Percentiles rank a stretch among this genome's conserved stretches.
These are phyloP conservation scores for Philaenus spumarius DNA, from an alignment of 1,140 invertebrate genomes.

Conservation along the genomic window DNA sequence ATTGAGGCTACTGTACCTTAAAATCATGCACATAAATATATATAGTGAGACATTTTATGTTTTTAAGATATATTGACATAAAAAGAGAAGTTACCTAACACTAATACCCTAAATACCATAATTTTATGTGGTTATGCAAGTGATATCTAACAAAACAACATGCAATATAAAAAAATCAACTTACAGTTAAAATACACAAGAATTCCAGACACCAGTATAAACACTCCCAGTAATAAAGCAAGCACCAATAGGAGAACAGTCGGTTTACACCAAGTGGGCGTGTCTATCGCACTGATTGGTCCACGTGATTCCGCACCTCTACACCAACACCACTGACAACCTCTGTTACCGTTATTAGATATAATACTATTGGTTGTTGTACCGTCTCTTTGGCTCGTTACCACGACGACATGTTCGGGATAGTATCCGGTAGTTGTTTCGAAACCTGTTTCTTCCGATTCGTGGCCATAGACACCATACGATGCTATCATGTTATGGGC, in stretches of 20 bases:
- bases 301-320: background rate
- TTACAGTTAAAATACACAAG: slow-evolving; percentile 54
- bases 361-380: slow-evolving; percentile 17
- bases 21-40: too few relatives aligned
- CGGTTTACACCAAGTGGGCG: slow-evolving; percentile 43
- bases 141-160: too few relatives aligned
- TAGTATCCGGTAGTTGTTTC: background rate
- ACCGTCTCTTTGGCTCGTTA: slow-evolving; percentile 17
- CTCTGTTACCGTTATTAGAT: background rate
- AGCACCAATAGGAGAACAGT: slow-evolving; percentile 46
- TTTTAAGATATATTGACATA: too few relatives aligned
- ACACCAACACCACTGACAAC: slow-evolving; percentile 17
- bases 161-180: too few relatives aligned
- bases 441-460: slow-evolving; percentile 9
- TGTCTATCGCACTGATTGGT: background rate
- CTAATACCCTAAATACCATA: too few relatives aligned
- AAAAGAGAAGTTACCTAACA: too few relatives aligned
- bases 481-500: slow-evolving; percentile 17
- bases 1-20: too few relatives aligned
- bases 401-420: slow-evolving; percentile 18
- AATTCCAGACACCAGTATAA: slow-evolving; percentile 49
- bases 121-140: too few relatives aligned
- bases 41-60: too few relatives aligned
- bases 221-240: slow-evolving; percentile 46
- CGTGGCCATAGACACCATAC: slow-evolving; percentile 17